Evolutionary conservation across 2,888 invertebrate species (phyloP), one percentile per base, ranked within the genome.

Genomic region (Zonitis immaculata): DNA sequence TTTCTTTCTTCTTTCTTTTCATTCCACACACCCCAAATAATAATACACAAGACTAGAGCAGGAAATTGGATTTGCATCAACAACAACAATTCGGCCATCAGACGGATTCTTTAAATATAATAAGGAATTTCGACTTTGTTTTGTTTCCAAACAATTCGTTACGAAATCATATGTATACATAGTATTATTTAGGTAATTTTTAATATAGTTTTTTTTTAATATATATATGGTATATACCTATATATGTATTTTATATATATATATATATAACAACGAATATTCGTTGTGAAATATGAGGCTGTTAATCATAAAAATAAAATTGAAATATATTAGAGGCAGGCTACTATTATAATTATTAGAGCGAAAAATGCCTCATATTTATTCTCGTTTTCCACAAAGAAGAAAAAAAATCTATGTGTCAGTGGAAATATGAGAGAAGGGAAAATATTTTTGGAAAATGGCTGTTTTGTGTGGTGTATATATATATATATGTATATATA

Each of bases 371-470:
- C 67, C 67, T 64, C 67, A 62, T 70, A 73, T 73, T 73, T 71
- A 71, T 73, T 68, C 69, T 71, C 68, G 70, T 69, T 73, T 71
- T n/a, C 62, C 65, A 42, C 46, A 46, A 54, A 62, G 55, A 58
- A 64, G n/a, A n/a, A n/a, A 61, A 64, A 66, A 65, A 67, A 66
- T 63, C 63, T 63, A 64, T 58, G 64, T 62, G 65, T 64, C 65
- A 59, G 59, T 64, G 68, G 65, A 70, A 72, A 70, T 70, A 72
- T 72, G 70, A 68, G 71, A 62, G 62, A 66, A 66, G 65, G 66
- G 66, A 65, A 64, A 67, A 68, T 73, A 73, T 74, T 74, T 73
- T 73, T 66, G 73, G n/a, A 74, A 74, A 73, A 73, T 72, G 73
- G 72, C 71, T 64, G 69, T 16, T 35, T n/a, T n/a, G n/a, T n/a